phyloP scores from a whole-genome alignment of 2,113 vertebrate species.

The Callocephalon fimbriatum region DNA sequence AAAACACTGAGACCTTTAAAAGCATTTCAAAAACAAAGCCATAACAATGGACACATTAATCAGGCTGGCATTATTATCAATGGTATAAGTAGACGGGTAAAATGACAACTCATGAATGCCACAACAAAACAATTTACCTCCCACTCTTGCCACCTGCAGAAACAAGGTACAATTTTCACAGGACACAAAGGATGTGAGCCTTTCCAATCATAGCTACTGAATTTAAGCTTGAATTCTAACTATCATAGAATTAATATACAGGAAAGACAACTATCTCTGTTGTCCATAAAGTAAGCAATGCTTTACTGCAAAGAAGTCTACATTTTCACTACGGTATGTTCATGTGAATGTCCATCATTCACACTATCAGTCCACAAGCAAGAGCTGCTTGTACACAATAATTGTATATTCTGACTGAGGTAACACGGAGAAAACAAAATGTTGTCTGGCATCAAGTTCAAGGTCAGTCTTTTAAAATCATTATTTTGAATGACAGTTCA shows the following conservation, averaged over 20 bases:
- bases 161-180: not conserved
- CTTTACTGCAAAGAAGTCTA: not conserved
- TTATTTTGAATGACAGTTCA: not conserved
- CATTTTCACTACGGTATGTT: not conserved
- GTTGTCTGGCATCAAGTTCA: not conserved
- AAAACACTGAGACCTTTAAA: constrained; percentile 49
- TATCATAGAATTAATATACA: not conserved
- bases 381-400: not conserved
- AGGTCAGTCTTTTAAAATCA: not conserved
- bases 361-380: not conserved
- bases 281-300: not conserved
- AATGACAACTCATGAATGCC: not conserved
- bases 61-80: constrained; percentile 16
- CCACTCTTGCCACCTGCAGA: not conserved
- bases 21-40: constrained; percentile 29
- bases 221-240: not conserved
- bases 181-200: not conserved
- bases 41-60: constrained; percentile 61
- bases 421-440: not conserved
- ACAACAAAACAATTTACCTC: not conserved
- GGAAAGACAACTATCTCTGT: not conserved
- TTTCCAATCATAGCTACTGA: not conserved
- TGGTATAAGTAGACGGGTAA: constrained; percentile 2
- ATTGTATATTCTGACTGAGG: not conserved
- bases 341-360: not conserved